These are phyloP conservation scores for Stigmatopora nigra DNA, from an alignment of 2,113 vertebrate genomes.

Conservation along the genomic window DNA sequence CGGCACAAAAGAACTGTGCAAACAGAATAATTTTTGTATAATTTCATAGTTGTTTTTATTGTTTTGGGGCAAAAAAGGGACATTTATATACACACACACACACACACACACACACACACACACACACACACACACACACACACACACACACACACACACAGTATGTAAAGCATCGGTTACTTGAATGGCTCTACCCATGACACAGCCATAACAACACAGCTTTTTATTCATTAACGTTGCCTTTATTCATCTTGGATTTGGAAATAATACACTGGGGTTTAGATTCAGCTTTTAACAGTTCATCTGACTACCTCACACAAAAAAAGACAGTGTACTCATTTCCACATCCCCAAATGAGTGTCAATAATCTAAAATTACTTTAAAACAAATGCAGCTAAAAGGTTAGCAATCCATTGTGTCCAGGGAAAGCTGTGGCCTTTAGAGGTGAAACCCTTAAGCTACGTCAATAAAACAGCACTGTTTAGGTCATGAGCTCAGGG, in stretches of 20 bases:
- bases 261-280: not conserved
- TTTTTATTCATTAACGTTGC: slow-evolving; percentile 31
- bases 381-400: slow-evolving; percentile 54
- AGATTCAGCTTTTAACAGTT: not conserved
- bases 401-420: slow-evolving; percentile 40
- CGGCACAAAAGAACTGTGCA: too few relatives aligned
- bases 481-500: slow-evolving; percentile 28
- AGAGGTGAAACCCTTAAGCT: slow-evolving; percentile 41
- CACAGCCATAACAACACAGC: slow-evolving; percentile 25
- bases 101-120: too few relatives aligned
- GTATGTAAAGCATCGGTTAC: not conserved
- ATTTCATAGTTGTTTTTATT: too few relatives aligned
- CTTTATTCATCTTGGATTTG: slow-evolving; percentile 12
- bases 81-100: too few relatives aligned
- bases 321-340: slow-evolving; percentile 30
- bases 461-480: slow-evolving; percentile 39
- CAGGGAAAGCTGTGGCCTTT: slow-evolving; percentile 50
- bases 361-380: slow-evolving; percentile 63
- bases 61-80: too few relatives aligned
- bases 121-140: too few relatives aligned
- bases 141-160: too few relatives aligned
- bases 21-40: too few relatives aligned
- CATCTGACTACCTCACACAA: not conserved
- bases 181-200: slow-evolving; percentile 7
- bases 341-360: slow-evolving; percentile 48